Conservation (phyloP, 2,888 invertebrate species). For the Euplagia quadripunctaria region DNA sequence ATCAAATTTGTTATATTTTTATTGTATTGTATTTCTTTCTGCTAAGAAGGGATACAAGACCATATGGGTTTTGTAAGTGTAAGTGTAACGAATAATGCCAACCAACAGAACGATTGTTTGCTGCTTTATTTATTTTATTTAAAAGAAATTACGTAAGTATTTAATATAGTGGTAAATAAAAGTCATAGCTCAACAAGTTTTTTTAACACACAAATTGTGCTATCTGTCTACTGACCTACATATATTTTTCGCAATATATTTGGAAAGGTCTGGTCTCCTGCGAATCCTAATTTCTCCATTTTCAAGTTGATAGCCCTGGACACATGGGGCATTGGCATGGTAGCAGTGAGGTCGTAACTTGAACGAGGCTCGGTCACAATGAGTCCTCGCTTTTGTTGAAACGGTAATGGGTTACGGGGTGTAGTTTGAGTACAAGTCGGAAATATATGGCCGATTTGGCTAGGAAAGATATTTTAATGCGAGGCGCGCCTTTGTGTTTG, state of each 20-base stretch:
- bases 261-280: not conserved
- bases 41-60: not conserved
- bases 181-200: not conserved
- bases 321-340: slow-evolving; percentile 43
- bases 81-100: not conserved
- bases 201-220: not conserved
- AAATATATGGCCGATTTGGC: slow-evolving; percentile 52
- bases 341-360: slow-evolving; percentile 57
- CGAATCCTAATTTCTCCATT: not conserved
- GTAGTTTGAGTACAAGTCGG: slow-evolving; percentile 60
- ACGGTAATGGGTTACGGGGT: slow-evolving; percentile 68
- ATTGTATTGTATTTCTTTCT: not conserved
- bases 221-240: not conserved
- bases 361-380: slow-evolving; percentile 65
- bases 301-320: slow-evolving; percentile 15
- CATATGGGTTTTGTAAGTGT: not conserved
- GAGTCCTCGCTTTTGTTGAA: slow-evolving; percentile 65
- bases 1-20: slow-evolving; percentile 9
- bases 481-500: slow-evolving; percentile 27
- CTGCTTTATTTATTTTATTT: too few species aligned
- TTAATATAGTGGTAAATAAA: too few species aligned
- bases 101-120: too few species aligned
- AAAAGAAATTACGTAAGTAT: too few species aligned
- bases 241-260: not conserved
- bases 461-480: slow-evolving; percentile 49